Evolutionary conservation across 1,140 invertebrate genomes (phyloP), one percentile per base, ranked within the genome.

Genomic region (Hyposmocoma kahamanoa): DNA sequence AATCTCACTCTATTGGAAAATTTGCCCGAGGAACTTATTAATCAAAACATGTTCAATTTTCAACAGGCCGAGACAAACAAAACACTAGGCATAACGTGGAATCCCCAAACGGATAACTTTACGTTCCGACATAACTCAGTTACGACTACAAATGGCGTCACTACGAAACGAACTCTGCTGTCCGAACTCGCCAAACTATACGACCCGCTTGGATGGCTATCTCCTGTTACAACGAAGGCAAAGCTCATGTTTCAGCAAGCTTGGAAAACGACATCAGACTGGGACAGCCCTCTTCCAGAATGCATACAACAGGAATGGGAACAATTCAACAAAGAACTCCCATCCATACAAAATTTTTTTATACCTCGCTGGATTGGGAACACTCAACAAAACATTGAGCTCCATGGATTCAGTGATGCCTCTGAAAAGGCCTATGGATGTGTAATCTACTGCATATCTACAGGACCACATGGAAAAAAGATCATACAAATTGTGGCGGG

Each of bases 141-240:
- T 34, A 34, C 3, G 9, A 34, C 3, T 13, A n/a, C 10, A 6
- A 9, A 13, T 34, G 30, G 15, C 30, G 30, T 34, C n/a, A 34
- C n/a, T 4, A 39, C 36, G 2, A 39, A 39, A 13, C 36, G 36
- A 3, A 18, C 15, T 3, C 13, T 39, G 17, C 19, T 39, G 6
- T 39, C 36, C 17, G 36, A 39, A 2, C 18, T 39, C 4, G 3
- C 52, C 5, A 49, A 49, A 13, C 17, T 49, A 22, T 54, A 39
- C 13, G 50, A 52, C 39, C 50, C 50, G 2, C 32, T 52, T 10
- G 50, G 50, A 3, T 52, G 43, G 50, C 43, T 52, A 4, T 43
- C 50, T 10, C 50, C 50, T 10, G n/a, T 39, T 3, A 50, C 49
- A 4, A 22, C 26, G 2, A 53, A 43, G 22, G 44, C 44, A 22